These are phyloP conservation scores for Rousettus leschenaultii DNA, from an alignment of 2,113 vertebrate genomes.

Conservation along the genomic window DNA sequence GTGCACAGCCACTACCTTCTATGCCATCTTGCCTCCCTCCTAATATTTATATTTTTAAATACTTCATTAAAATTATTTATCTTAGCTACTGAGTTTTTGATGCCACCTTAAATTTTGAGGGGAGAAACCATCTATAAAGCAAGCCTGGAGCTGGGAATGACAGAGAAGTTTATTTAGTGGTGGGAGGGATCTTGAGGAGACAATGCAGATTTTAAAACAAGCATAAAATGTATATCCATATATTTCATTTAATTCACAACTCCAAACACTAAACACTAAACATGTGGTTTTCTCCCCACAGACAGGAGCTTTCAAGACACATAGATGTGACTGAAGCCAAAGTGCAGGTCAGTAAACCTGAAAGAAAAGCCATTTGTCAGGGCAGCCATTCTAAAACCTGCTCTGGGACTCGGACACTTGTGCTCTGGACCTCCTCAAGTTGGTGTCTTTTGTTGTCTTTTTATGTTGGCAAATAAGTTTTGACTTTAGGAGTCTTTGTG, in stretches of 20 bases:
- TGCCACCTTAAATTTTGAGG: background rate
- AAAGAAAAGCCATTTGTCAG: too few species aligned
- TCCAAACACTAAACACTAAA: background rate
- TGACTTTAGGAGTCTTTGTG: background rate
- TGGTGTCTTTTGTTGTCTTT: background rate
- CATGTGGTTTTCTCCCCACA: slow-evolving; percentile 21
- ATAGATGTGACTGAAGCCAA: background rate
- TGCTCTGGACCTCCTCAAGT: background rate
- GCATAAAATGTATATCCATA: background rate
- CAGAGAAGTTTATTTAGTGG: background rate
- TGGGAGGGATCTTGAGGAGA: background rate
- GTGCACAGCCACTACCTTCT: too few species aligned
- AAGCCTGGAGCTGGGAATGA: background rate
- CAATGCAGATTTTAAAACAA: background rate
- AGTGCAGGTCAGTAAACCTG: slow-evolving; percentile 47
- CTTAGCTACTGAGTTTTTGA: background rate
- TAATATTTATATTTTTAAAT: background rate
- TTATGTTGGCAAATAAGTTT: background rate
- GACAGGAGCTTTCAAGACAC: background rate
- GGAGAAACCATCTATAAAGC: background rate
- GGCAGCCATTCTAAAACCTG: background rate
- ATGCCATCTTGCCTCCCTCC: too few species aligned
- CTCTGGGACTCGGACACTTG: background rate
- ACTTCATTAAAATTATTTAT: background rate
- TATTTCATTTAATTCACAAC: background rate